phyloP scores from a whole-genome alignment of 2,888 invertebrate species.

The Hartigia nigra region DNA sequence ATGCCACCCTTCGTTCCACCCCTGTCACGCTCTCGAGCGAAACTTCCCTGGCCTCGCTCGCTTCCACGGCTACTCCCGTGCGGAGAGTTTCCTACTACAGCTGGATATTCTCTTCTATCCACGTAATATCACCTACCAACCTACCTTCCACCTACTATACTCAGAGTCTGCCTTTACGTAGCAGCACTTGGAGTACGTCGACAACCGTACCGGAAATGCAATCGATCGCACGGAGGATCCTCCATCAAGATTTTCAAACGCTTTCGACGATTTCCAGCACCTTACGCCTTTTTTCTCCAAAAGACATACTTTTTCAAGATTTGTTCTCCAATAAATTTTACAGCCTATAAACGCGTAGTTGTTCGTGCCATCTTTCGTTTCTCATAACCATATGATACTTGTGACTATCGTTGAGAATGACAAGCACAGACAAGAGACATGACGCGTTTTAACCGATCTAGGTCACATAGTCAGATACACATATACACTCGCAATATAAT shows the following conservation, averaged over 20 bases:
- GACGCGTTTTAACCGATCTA: background rate
- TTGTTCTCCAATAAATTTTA: background rate
- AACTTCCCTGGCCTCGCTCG: conserved; percentile 58
- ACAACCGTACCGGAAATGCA: conserved; percentile 42
- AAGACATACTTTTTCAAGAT: background rate
- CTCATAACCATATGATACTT: background rate
- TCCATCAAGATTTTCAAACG: conserved; percentile 6
- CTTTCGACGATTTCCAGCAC: too few relatives aligned
- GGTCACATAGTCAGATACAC: background rate
- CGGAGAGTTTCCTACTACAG: conserved; percentile 52
- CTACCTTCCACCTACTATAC: background rate
- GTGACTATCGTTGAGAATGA: background rate
- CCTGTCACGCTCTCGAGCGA: conserved; percentile 63
- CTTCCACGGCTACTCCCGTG: conserved; percentile 50
- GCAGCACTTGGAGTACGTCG: conserved; percentile 40
- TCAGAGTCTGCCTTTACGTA: conserved; percentile 14
- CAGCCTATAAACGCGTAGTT: background rate
- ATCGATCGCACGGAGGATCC: too few relatives aligned
- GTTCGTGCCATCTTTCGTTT: background rate
- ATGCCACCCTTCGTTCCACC: conserved; percentile 59
- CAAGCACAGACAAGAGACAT: background rate
- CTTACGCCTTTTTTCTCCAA: background rate
- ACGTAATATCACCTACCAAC: conserved; percentile 18
- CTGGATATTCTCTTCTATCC: conserved; percentile 33
- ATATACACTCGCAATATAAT: background rate